A percentile compares a stretch with the other conserved stretches of the same genome.
Evolutionary conservation across 2,797 vertebrate genomes (phyloP).

Genomic region (Xerus rutilus): DNA sequence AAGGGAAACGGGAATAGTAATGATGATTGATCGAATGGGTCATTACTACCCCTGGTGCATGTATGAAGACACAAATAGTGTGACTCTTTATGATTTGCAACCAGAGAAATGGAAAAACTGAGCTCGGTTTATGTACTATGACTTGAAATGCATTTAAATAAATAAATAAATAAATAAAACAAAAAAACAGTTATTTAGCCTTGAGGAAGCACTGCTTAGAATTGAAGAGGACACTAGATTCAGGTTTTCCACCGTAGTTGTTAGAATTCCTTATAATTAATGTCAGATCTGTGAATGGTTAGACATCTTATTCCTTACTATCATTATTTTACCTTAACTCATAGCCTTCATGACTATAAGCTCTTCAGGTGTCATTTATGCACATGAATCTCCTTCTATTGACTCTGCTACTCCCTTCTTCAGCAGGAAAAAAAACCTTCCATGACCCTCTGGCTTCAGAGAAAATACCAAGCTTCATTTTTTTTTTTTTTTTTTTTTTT

Average conservation of each 20-base stretch:
- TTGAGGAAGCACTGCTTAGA: slow-evolving; percentile 21
- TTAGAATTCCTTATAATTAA: slow-evolving; percentile 38
- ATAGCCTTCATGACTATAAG: not conserved
- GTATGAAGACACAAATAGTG: no score
- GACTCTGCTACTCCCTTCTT: not conserved
- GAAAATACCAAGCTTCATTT: not conserved
- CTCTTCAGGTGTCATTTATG: not conserved
- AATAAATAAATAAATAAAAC: no score
- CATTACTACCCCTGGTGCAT: no score
- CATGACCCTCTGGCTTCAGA: not conserved
- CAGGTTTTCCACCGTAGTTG: not conserved
- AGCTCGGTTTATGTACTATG: no score
- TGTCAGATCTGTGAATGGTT: not conserved
- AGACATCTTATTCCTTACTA: not conserved
- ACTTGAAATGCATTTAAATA: no score
- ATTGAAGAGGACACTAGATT: not conserved
- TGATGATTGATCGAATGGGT: no score
- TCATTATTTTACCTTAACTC: not conserved
- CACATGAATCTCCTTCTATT: not conserved
- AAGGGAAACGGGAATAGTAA: no score
- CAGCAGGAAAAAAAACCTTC: not conserved
- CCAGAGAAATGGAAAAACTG: no score
- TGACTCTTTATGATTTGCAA: no score
- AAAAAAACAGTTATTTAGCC: slow-evolving; percentile 38
- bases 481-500: no score